phyloP scores from a whole-genome alignment of 2,797 vertebrate species.

The Diplodus puntazzo region DNA sequence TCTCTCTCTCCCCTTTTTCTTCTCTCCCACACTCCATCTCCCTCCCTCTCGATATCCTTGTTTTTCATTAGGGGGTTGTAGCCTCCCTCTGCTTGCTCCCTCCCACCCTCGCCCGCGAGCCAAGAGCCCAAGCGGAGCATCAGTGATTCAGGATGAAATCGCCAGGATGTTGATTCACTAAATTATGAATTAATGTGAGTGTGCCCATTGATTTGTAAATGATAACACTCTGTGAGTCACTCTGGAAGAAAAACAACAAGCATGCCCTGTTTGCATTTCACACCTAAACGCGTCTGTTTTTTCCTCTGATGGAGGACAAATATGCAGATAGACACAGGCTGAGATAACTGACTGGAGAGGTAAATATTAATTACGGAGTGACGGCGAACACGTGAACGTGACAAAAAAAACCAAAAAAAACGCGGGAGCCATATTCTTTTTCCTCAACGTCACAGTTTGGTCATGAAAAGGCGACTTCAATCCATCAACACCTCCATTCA shows the following conservation, averaged over 20 bases:
- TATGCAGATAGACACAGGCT: constrained; percentile 42
- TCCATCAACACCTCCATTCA: constrained; percentile 62
- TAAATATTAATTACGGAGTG: constrained; percentile 54
- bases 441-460: constrained; percentile 28
- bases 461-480: constrained; percentile 71
- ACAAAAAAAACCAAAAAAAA: constrained; percentile 20
- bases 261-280: constrained; percentile 50
- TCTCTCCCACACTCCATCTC: constrained; percentile 33
- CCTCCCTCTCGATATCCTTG: constrained; percentile 21
- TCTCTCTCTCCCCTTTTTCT: constrained; percentile 36
- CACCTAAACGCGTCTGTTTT: constrained; percentile 53
- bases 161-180: constrained; percentile 68
- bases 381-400: constrained; percentile 34
- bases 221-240: constrained; percentile 59
- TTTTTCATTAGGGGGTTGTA: too few species aligned
- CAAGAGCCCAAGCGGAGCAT: constrained; percentile 47
- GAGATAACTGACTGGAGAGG: constrained; percentile 47
- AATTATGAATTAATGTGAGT: constrained; percentile 69
- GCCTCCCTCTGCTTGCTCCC: constrained; percentile 29
- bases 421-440: not conserved
- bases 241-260: constrained; percentile 48
- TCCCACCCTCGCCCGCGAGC: constrained; percentile 55
- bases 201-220: constrained; percentile 61
- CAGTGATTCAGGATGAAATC: constrained; percentile 70
- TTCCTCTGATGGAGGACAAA: constrained; percentile 38